Base-by-base conservation (phyloP, 2,888 invertebrate species). In the Papilio protenor region DNA sequence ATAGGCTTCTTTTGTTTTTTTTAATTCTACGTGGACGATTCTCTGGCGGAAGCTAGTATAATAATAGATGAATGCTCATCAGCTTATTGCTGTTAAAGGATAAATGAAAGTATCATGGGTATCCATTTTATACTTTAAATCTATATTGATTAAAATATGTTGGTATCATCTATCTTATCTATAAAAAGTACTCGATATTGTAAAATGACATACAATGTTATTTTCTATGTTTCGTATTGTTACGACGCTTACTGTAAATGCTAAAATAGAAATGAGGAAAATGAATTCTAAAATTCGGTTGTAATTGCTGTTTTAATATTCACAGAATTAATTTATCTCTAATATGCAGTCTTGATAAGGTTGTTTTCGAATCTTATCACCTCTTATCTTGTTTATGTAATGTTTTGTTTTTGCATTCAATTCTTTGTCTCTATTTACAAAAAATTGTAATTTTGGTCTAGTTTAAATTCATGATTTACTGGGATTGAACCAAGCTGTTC, bases 261-360 rank as follows among this genome's bases (percentile, higher is more conserved):
- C 14, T 59, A 14, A 59, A 10, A 23, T 2, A 10, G 1, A 23
- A 59, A 21, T 14, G 33, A 64, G 61, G 61, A 33, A 27, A 64
- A 33, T 23, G 11, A 3, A 1, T 27, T 18, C 16, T 55, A 8
- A 55, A n/a, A 55, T 55, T 16, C 1, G n/a, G 14, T 64, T 18
- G 10, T 33, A 40, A 66, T 40, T 66, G 2, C 18, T 27, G 8
- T 40, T 40, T 27, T 16, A 61, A 61, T 61, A 66, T 66, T n/a
- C 66, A n/a, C 11, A n/a, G 40, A 40, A 40, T 66, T 61, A 61
- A 27, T 66, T 66, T 66, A 66, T 66, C 66, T 40, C n/a, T n/a
- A n/a, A 66, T 66, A 66, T 40, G 40, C 40, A 40, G 14, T 66
- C 10, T 27, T 66, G 66, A 66, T 66, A 66, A 40, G 40, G 66